Percentiles rank a stretch among this genome's conserved stretches.
These are phyloP conservation scores for Sorex fumeus DNA, from an alignment of 2,113 vertebrate genomes.

Conservation along the genomic window DNA sequence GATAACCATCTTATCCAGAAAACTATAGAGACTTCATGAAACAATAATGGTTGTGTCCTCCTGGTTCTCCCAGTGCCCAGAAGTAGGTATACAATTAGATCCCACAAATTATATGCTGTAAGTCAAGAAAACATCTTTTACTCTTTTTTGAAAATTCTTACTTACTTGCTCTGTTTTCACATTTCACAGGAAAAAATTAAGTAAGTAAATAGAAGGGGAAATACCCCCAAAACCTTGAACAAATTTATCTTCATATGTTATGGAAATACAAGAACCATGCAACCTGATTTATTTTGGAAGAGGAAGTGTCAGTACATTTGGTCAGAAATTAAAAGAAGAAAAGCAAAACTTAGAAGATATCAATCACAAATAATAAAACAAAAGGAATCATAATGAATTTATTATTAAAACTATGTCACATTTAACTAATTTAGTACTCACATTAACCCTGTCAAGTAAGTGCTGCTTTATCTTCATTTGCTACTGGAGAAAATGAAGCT, in stretches of 20 bases:
- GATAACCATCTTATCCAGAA: neutral
- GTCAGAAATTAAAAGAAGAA: conserved; percentile 21
- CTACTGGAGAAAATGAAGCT: neutral
- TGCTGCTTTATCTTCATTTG: neutral
- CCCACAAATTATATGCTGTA: neutral
- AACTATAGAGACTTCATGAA: neutral
- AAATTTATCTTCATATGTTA: neutral
- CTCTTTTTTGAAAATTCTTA: too few relatives aligned
- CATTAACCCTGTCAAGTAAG: neutral
- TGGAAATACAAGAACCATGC: neutral
- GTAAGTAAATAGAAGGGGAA: neutral
- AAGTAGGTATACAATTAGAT: neutral
- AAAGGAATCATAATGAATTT: conserved; percentile 28
- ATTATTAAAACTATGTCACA: neutral
- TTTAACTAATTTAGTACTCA: conserved; percentile 38
- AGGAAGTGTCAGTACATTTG: conserved; percentile 6
- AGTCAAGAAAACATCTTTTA: neutral
- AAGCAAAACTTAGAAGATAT: neutral
- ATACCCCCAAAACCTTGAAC: neutral
- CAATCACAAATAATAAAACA: conserved; percentile 15
- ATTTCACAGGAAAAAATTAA: neutral
- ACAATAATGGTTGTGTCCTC: neutral
- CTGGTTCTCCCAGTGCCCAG: neutral
- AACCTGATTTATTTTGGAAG: conserved; percentile 2
- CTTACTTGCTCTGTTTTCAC: conserved; percentile 26